These are phyloP conservation scores for Pristionchus japonicus DNA, from an alignment of 2,888 invertebrate species.

Conservation along the genomic window DNA sequence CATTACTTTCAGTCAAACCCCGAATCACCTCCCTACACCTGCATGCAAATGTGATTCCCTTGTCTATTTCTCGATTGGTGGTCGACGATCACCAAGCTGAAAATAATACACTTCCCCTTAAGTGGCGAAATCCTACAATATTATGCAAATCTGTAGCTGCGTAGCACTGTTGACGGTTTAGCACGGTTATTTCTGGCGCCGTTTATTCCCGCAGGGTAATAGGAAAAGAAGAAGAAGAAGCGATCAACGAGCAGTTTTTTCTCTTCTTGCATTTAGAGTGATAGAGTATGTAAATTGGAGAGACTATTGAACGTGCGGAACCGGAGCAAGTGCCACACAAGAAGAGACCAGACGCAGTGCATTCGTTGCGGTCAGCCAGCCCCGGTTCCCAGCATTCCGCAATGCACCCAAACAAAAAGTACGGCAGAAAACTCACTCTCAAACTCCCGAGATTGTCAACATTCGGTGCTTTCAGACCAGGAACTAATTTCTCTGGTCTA, in stretches of 20 bases:
- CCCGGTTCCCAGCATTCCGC: background rate
- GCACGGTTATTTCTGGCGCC: no score
- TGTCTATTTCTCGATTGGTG: no score
- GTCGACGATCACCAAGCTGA: no score
- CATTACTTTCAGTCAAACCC: no score
- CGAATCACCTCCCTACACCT: no score
- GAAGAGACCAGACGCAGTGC: background rate
- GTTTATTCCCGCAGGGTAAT: background rate
- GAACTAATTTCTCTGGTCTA: background rate
- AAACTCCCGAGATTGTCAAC: background rate
- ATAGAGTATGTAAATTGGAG: background rate
- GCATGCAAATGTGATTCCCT: no score
- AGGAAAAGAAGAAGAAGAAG: background rate
- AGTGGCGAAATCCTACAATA: no score
- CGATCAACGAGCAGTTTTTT: background rate
- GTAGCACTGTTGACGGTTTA: no score
- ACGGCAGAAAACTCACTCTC: background rate
- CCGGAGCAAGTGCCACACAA: background rate
- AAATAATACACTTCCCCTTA: no score
- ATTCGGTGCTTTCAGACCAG: background rate
- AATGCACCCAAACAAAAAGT: background rate
- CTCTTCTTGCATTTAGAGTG: background rate
- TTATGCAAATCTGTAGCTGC: no score
- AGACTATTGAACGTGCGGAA: background rate
- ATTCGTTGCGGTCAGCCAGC: background rate